These are phyloP conservation scores for Heterochromis multidens DNA, from an alignment of 2,113 vertebrate species.

Conservation along the genomic window DNA sequence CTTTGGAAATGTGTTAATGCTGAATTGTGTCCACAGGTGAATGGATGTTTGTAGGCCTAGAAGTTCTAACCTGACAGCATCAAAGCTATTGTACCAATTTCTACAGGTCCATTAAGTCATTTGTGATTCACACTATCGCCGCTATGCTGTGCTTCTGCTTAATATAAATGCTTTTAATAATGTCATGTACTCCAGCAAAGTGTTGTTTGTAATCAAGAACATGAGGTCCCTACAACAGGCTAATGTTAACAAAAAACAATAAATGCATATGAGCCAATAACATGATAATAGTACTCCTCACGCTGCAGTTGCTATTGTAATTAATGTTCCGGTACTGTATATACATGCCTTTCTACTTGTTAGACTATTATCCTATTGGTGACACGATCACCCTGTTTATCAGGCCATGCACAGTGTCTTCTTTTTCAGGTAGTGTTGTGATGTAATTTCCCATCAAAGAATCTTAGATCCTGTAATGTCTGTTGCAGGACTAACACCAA, in stretches of 20 bases:
- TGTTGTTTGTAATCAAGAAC: background rate
- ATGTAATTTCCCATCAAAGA: conserved; percentile 30
- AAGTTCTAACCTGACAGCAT: background rate
- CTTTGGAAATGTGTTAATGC: background rate
- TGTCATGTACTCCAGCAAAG: background rate
- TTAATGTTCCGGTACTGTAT: background rate
- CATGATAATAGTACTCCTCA: background rate
- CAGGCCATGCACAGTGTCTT: background rate
- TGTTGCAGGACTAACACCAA: background rate
- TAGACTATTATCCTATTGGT: background rate
- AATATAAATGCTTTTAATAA: background rate
- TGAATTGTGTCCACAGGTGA: background rate
- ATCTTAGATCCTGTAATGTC: conserved; percentile 23
- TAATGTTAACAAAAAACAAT: background rate
- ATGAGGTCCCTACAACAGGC: background rate
- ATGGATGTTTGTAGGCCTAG: background rate
- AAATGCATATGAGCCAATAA: too few relatives aligned
- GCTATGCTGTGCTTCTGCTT: background rate
- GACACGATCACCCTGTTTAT: background rate
- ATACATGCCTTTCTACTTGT: background rate
- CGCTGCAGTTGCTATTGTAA: background rate
- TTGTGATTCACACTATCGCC: background rate
- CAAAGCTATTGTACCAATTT: background rate
- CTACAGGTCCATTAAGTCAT: background rate
- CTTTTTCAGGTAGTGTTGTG: background rate